These are phyloP conservation scores for Malurus splendens DNA, from an alignment of 2,797 vertebrate species.

Conservation along the genomic window DNA sequence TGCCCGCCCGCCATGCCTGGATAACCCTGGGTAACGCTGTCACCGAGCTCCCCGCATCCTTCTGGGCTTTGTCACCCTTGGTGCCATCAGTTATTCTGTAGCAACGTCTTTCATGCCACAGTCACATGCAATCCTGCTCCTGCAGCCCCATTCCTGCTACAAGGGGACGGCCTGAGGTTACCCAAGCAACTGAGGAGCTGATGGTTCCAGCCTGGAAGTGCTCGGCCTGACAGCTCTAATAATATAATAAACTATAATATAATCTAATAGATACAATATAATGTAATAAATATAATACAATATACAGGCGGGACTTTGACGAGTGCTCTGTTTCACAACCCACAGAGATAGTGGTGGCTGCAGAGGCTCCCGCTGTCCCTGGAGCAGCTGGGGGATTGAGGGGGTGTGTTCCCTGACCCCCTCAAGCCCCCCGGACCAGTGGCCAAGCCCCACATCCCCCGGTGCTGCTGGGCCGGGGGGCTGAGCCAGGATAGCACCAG, in stretches of 20 bases:
- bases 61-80: neutral
- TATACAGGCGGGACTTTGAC: neutral
- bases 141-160: neutral
- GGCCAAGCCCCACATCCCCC: neutral
- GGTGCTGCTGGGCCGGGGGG: neutral
- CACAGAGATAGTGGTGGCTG: neutral
- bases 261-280: neutral
- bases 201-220: neutral
- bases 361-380: neutral
- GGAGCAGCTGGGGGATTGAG: neutral
- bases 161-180: neutral
- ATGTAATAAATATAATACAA: neutral
- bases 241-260: neutral
- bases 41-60: neutral
- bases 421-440: no score
- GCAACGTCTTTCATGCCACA: neutral
- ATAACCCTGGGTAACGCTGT: neutral
- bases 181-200: neutral
- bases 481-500: neutral
- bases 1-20: rapidly evolving
- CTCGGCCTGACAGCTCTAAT: neutral
- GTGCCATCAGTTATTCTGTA: neutral
- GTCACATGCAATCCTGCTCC: rapidly evolving
- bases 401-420: rapidly evolving
- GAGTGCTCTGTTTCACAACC: neutral